Conservation (phyloP, 2,113 vertebrate genomes). For the Muntiacus reevesi region DNA sequence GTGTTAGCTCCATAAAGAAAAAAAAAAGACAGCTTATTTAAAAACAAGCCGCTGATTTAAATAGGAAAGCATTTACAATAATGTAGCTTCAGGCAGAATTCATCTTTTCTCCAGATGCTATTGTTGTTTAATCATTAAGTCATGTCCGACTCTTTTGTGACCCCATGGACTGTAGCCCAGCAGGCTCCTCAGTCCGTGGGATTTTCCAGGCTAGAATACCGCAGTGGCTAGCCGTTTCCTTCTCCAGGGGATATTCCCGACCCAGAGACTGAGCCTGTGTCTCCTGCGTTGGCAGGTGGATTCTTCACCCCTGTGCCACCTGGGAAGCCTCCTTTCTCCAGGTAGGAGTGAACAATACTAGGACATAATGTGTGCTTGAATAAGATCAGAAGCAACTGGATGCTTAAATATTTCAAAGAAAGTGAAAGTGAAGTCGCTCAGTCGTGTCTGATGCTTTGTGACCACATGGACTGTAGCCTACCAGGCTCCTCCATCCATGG, state of each 20-base stretch:
- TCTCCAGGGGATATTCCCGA: neutral
- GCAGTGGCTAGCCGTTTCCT: neutral
- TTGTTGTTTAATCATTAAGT: neutral
- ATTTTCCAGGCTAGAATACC: neutral
- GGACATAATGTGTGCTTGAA: neutral
- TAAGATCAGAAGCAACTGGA: neutral
- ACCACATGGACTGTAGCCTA: neutral
- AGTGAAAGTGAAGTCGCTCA: neutral
- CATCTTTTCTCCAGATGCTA: neutral
- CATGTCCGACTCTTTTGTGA: neutral
- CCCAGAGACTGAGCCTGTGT: neutral
- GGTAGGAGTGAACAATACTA: neutral
- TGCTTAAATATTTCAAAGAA: neutral
- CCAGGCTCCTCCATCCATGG: neutral
- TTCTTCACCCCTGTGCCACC: neutral
- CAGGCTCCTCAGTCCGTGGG: neutral
- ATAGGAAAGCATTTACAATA: neutral
- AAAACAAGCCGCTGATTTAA: neutral
- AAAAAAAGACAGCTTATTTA: neutral
- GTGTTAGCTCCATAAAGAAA: neutral
- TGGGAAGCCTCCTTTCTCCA: neutral
- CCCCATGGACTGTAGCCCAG: neutral
- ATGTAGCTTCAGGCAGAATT: neutral
- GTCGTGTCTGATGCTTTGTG: neutral
- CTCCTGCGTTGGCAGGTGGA: neutral